Evolutionary conservation across 2,888 invertebrate genomes (phyloP).

Genomic region (Tetranychus truncatus): DNA sequence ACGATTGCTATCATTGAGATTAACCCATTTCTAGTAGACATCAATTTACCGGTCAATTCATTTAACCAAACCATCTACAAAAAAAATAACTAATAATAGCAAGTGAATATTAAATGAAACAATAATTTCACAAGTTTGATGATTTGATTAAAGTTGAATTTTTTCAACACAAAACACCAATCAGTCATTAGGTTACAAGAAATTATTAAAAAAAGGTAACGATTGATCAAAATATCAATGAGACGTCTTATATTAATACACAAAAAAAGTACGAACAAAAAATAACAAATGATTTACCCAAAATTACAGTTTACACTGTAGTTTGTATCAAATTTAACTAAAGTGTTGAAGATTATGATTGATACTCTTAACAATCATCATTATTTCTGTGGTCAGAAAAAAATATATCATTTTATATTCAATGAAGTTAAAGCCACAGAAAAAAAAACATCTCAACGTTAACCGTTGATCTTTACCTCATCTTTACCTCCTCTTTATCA

Average conservation of each 20-base stretch:
- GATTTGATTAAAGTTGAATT: no score
- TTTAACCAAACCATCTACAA: not conserved
- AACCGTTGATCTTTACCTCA: no score
- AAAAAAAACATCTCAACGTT: no score
- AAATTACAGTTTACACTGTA: not conserved
- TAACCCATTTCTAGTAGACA: no score
- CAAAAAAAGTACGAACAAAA: not conserved
- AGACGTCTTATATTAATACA: not conserved
- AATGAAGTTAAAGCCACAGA: no score
- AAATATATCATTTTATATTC: not conserved
- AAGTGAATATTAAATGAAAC: no score
- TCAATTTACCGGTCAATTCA: no score
- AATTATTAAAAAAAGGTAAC: not conserved
- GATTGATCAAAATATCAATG: not conserved
- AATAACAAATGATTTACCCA: not conserved
- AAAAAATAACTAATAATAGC: not conserved
- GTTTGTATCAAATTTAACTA: not conserved
- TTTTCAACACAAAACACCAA: no score
- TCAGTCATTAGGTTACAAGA: no score
- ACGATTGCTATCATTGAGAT: no score
- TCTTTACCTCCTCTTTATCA: no score
- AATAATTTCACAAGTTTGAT: no score
- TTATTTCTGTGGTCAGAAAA: not conserved
- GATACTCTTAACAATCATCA: not conserved
- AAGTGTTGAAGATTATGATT: constrained; percentile 1